A percentile compares a stretch with the other conserved stretches of the same genome.
Evolutionary conservation across 2,113 vertebrate genomes (phyloP).

Genomic region (Monopterus albus): DNA sequence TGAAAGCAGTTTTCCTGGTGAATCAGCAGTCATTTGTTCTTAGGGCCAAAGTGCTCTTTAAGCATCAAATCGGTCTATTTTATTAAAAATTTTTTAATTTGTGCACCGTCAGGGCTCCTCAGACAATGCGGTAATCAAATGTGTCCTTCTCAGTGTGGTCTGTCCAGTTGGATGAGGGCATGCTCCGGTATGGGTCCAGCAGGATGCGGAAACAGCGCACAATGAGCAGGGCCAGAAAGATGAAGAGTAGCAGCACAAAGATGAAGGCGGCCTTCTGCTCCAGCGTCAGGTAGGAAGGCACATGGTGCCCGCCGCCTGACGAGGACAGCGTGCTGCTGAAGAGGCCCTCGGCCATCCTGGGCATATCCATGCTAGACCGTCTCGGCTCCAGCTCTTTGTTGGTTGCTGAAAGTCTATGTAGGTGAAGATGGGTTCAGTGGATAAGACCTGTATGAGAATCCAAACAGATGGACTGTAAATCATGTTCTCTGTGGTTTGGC

Average conservation of each 20-base stretch:
- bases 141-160: slow-evolving; percentile 89
- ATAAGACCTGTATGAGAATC: slow-evolving; percentile 54
- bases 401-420: slow-evolving; percentile 39
- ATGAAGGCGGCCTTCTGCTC: slow-evolving; percentile 88
- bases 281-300: slow-evolving; percentile 81
- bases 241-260: slow-evolving; percentile 87
- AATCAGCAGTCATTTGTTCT: slow-evolving; percentile 53
- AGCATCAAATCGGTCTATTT: slow-evolving; percentile 17
- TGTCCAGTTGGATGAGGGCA: slow-evolving; percentile 88
- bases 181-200: slow-evolving; percentile 88
- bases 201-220: slow-evolving; percentile 88
- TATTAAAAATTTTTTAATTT: not conserved
- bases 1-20: slow-evolving; percentile 33
- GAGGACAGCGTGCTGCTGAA: slow-evolving; percentile 84
- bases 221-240: slow-evolving; percentile 87
- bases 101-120: slow-evolving; percentile 34
- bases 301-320: slow-evolving; percentile 81
- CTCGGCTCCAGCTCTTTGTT: slow-evolving; percentile 73
- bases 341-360: slow-evolving; percentile 82
- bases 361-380: slow-evolving; percentile 78
- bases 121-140: slow-evolving; percentile 87
- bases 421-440: slow-evolving; percentile 32
- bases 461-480: slow-evolving; percentile 35
- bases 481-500: not conserved
- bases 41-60: slow-evolving; percentile 12